Evolutionary conservation across 2,113 vertebrate genomes (phyloP).

Genomic region (Sylvia atricapilla): DNA sequence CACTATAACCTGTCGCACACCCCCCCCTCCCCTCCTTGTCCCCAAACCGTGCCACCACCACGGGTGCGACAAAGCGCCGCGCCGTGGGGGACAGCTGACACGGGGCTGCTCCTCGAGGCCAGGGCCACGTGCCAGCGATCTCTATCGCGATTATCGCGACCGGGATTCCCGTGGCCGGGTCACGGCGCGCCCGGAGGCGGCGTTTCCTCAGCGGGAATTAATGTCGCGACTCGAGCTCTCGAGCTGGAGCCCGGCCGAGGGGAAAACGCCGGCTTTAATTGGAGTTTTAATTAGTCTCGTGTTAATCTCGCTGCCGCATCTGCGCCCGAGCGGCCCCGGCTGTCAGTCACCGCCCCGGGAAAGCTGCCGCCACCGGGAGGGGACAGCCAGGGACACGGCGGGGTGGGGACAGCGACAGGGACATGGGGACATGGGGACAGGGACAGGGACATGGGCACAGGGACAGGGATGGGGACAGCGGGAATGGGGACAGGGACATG

Average conservation of each 20-base stretch:
- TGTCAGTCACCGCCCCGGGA: not conserved
- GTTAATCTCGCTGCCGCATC: conserved; percentile 32
- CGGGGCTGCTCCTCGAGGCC: not conserved
- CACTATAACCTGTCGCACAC: not conserved
- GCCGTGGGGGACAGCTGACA: not conserved
- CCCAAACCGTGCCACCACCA: rapidly evolving
- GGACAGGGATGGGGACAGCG: too few species aligned
- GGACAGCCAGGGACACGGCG: too few species aligned
- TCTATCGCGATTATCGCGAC: conserved; percentile 1
- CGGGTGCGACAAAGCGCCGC: rapidly evolving
- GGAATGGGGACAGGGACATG: too few species aligned
- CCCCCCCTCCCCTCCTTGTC: rapidly evolving
- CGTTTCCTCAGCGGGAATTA: not conserved
- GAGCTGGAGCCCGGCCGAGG: not conserved
- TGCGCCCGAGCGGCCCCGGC: not conserved
- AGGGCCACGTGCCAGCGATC: not conserved
- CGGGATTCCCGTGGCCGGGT: not conserved
- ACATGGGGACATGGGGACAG: too few species aligned
- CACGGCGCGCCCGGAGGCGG: not conserved
- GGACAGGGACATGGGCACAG: too few species aligned
- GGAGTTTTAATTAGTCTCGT: conserved; percentile 19
- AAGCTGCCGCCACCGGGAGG: not conserved
- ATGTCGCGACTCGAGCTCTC: not conserved
- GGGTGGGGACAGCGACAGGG: not conserved
- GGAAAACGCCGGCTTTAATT: not conserved